These are phyloP conservation scores for Silvanus unidentatus DNA, from an alignment of 2,888 invertebrate genomes.

Conservation along the genomic window DNA sequence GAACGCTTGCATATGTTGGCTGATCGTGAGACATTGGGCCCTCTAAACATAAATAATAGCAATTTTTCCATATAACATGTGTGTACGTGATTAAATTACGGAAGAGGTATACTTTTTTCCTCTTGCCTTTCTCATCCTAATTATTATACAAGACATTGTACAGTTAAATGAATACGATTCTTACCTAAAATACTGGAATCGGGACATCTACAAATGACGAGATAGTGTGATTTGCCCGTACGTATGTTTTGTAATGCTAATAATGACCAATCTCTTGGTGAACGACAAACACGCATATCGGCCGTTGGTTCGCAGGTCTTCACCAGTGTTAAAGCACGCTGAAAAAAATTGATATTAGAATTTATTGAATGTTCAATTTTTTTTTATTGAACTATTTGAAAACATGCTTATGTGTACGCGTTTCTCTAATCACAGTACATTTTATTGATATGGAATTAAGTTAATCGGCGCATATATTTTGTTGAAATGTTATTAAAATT, in stretches of 20 bases:
- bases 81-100: no score
- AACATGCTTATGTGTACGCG: not conserved
- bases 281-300: slow-evolving; percentile 82
- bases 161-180: slow-evolving; percentile 15
- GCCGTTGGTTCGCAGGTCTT: slow-evolving; percentile 91
- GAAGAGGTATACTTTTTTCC: not conserved
- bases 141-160: not conserved
- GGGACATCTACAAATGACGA: slow-evolving; percentile 88
- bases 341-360: slow-evolving; percentile 33
- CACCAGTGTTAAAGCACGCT: slow-evolving; percentile 77
- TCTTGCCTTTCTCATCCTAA: not conserved
- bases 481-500: no score
- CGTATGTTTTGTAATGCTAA: slow-evolving; percentile 85
- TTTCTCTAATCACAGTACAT: no score
- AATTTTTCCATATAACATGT: not conserved
- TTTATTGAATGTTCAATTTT: not conserved
- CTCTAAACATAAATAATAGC: slow-evolving; percentile 52
- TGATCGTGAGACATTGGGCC: slow-evolving; percentile 93
- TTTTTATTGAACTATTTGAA: not conserved
- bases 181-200: slow-evolving; percentile 78
- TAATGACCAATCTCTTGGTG: slow-evolving; percentile 87
- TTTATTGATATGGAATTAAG: not conserved
- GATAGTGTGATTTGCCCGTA: slow-evolving; percentile 89
- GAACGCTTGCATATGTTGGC: slow-evolving; percentile 88
- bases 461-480: no score